phyloP scores from a whole-genome alignment of 1,140 invertebrate species.

The Hylyphantes graminicola region DNA sequence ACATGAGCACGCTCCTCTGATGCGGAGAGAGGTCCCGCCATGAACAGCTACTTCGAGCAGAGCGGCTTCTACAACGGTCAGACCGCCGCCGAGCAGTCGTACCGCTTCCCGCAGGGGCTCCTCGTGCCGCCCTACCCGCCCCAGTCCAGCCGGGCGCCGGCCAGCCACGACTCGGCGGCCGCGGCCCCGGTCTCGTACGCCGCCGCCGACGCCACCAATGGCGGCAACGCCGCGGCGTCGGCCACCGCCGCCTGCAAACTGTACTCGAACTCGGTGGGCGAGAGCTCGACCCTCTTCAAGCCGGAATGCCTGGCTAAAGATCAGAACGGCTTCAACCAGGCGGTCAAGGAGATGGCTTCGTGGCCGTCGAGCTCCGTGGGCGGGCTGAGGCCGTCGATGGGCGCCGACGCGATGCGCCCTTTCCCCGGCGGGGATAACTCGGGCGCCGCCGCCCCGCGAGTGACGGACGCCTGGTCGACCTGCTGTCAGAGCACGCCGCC shows the following conservation, averaged over 20 bases:
- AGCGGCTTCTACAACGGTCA: conserved; percentile 89
- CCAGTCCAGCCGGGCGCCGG: conserved; percentile 79
- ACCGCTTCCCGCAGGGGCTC: conserved; percentile 82
- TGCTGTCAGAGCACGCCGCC: conserved; percentile 80
- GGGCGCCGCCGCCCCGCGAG: conserved; percentile 70
- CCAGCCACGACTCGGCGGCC: conserved; percentile 71
- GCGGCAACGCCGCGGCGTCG: conserved; percentile 84
- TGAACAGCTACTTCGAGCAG: conserved; percentile 97
- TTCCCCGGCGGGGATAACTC: conserved; percentile 70
- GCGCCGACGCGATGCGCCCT: conserved; percentile 53
- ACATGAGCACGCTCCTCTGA: conserved; percentile 66
- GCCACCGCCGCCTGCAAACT: conserved; percentile 80
- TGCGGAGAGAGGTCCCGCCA: conserved; percentile 75
- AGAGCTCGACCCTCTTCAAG: conserved; percentile 60
- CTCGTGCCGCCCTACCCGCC: conserved; percentile 64
- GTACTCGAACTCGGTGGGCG: conserved; percentile 71
- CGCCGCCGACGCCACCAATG: conserved; percentile 75
- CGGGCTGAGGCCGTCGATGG: conserved; percentile 69
- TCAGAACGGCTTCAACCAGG: conserved; percentile 63
- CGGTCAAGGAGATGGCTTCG: conserved; percentile 69
- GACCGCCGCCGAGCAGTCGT: conserved; percentile 74
- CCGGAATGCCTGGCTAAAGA: conserved; percentile 62
- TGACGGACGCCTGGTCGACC: conserved; percentile 81
- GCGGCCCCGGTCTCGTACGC: conserved; percentile 61
- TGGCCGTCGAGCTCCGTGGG: conserved; percentile 69